Base-by-base conservation (phyloP, 2,113 vertebrate genomes). In the Monarcha castaneiventris region DNA sequence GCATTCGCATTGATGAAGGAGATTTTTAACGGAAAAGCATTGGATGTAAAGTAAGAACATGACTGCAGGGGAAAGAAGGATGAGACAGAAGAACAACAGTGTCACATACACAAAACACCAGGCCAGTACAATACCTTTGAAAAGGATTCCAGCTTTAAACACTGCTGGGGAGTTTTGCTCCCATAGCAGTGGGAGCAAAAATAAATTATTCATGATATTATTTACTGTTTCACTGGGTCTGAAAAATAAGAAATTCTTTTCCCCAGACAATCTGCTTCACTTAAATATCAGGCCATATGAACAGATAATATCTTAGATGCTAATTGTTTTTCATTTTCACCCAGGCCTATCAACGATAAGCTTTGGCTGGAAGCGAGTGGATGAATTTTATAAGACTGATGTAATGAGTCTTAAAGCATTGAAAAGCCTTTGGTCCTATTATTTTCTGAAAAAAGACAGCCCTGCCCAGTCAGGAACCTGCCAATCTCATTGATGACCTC, bases 41-140 rank as follows among this genome's bases (percentile, higher is more conserved):
- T 97, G 63, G 98, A 98, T 4, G 95, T 97, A 73, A 98, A 98
- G 97, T 97, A 98, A 3, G 97, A 98, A 90, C 98, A 98, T 3
- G 90, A 96, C 98, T 98, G 59, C 35, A 74, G 37, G 32, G n/a
- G 49, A 76, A 56, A 93, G 80, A 94, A 62, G 63, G 32, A 79
- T 33, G 27, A 92, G 48, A 94, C 26, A 96, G 25, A 92, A 86
- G 4, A 94, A 90, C n/a, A 96, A 61, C 29, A 80, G 25, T 10
- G 9, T 69, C 71, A 85, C 71, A 52, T 17, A 71, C 5, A 90
- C 3, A 91, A 89, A 95, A 78, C n/a, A 87, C 32, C 9, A 67
- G 33, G 33, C 10, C 74, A 93, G 43, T 25, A 39, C 7, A 74
- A 44, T 6, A 61, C 11, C 19, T 30, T 35, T 1, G 1, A n/a